Percentiles rank a stretch among this genome's conserved stretches.
Conservation (phyloP, 2,113 vertebrate species). For the Ammospiza caudacuta region DNA sequence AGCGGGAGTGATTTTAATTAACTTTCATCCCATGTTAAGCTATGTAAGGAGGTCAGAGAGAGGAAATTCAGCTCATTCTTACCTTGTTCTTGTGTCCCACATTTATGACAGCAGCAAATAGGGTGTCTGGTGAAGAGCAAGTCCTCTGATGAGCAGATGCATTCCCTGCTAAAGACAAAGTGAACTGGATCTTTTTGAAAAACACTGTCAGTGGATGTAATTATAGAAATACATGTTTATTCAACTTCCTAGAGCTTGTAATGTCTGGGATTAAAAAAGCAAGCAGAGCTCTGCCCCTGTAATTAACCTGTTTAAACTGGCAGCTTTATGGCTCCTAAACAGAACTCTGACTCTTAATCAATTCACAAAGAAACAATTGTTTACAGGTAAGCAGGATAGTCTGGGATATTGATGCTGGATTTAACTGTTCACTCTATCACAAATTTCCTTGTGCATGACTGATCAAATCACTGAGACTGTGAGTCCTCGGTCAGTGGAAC, state of each 20-base stretch:
- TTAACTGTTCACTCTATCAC: background rate
- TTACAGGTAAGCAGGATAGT: background rate
- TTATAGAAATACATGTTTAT: background rate
- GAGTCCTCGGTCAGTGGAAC: background rate
- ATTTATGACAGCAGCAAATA: background rate
- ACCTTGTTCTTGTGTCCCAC: background rate
- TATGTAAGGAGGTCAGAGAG: background rate
- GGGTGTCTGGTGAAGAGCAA: background rate
- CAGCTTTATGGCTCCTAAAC: background rate
- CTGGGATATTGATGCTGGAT: background rate
- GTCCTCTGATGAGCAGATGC: background rate
- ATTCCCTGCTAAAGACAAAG: background rate
- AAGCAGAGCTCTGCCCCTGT: background rate
- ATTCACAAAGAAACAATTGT: background rate
- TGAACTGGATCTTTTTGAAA: background rate
- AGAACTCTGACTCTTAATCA: background rate
- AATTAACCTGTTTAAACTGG: background rate
- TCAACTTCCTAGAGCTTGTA: background rate
- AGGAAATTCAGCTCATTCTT: background rate
- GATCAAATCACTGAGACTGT: background rate
- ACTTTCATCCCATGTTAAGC: background rate
- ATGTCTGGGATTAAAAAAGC: background rate
- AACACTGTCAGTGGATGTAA: background rate
- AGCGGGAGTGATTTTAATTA: background rate
- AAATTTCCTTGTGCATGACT: background rate